A percentile compares a stretch with the other conserved stretches of the same genome.
Conservation (phyloP, 2,797 vertebrate genomes). For the Protonibea diacanthus region DNA sequence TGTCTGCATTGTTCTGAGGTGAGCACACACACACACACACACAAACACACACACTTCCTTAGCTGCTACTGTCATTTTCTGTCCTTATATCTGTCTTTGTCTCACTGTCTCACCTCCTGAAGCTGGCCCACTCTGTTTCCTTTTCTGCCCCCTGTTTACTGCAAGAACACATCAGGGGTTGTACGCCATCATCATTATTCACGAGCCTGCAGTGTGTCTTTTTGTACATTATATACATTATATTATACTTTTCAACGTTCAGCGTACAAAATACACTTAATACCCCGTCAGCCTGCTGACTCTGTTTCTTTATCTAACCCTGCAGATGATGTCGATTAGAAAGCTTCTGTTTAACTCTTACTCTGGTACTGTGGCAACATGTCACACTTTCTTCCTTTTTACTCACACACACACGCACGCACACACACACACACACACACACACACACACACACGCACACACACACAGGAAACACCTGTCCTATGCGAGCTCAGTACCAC, state of each 20-base stretch:
- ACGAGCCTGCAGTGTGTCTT: background rate
- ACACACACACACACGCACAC: conserved; percentile 74
- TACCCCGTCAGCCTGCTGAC: background rate
- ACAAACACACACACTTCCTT: conserved; percentile 22
- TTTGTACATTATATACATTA: background rate
- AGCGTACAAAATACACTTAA: background rate
- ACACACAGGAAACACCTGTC: conserved; percentile 87
- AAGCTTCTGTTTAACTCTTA: background rate
- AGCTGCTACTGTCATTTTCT: background rate
- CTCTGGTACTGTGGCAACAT: conserved; percentile 3
- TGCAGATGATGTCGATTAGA: background rate
- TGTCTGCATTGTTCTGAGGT: background rate
- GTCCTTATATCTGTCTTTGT: background rate
- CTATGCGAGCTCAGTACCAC: conserved; percentile 76
- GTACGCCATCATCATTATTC: background rate
- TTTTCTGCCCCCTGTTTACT: background rate
- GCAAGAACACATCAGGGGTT: background rate
- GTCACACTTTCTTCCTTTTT: conserved; percentile 15
- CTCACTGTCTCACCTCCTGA: background rate
- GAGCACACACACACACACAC: conserved; percentile 3
- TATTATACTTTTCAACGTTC: background rate
- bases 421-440: conserved; percentile 38
- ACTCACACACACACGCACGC: conserved; percentile 6
- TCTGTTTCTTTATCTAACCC: background rate
- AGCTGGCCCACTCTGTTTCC: background rate